Conservation (phyloP, 2,888 invertebrate species). For the Brachyptera putata region DNA sequence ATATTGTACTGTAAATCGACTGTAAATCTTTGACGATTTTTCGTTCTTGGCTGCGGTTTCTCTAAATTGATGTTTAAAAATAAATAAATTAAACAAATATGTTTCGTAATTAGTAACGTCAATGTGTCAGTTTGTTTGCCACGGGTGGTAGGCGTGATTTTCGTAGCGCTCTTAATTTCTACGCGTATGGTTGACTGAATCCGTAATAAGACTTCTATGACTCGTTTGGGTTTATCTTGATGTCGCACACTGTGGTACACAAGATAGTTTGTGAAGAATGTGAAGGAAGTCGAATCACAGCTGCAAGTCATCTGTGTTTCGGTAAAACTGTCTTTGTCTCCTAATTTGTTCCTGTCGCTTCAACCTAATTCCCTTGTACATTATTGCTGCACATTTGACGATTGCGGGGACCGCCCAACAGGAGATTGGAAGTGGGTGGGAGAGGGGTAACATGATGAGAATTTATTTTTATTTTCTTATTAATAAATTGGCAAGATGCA, state of each 20-base stretch:
- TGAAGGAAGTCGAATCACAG: slow-evolving; percentile 12
- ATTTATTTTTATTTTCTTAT: neutral
- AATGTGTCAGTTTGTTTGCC: too few relatives aligned
- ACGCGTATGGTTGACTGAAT: slow-evolving; percentile 10
- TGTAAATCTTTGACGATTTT: too few relatives aligned
- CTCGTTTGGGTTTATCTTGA: too few relatives aligned
- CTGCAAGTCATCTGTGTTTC: slow-evolving; percentile 27
- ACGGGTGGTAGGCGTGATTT: too few relatives aligned
- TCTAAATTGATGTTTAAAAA: too few relatives aligned
- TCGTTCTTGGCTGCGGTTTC: too few relatives aligned
- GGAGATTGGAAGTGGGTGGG: neutral
- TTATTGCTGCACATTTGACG: slow-evolving; percentile 24
- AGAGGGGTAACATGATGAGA: neutral
- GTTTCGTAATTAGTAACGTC: too few relatives aligned
- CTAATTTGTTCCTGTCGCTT: slow-evolving; percentile 29
- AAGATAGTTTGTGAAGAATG: slow-evolving; percentile 5
- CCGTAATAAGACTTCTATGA: slow-evolving; percentile 24
- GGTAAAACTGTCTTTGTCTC: slow-evolving; percentile 15
- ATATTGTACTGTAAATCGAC: too few relatives aligned
- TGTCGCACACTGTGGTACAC: neutral
- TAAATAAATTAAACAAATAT: too few relatives aligned
- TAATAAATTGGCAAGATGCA: too few relatives aligned
- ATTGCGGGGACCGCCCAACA: neutral
- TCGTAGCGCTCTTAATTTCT: slow-evolving; percentile 12
- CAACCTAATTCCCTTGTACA: slow-evolving; percentile 25